Evolutionary conservation across 2,113 vertebrate genomes (phyloP).

Genomic region (Aplodontia rufa): DNA sequence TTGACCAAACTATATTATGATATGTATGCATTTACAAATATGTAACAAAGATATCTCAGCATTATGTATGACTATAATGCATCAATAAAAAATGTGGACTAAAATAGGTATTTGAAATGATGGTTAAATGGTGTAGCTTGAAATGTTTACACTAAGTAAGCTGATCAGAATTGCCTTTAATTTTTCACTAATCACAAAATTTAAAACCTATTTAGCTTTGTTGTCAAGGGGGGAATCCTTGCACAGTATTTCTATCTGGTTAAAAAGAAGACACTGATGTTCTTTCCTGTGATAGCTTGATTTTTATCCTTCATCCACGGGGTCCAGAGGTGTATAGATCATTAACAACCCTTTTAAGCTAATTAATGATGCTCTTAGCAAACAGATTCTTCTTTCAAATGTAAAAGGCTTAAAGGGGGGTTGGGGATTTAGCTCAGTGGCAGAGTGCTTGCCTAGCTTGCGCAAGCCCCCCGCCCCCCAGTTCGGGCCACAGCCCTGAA

Average conservation of each 20-base stretch:
- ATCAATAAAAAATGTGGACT: too few relatives aligned
- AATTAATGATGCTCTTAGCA: neutral
- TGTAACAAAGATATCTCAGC: too few relatives aligned
- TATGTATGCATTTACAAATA: too few relatives aligned
- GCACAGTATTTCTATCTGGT: neutral
- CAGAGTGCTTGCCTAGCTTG: too few relatives aligned
- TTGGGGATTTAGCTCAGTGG: too few relatives aligned
- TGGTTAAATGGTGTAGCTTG: neutral
- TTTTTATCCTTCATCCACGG: neutral
- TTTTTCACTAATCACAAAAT: neutral
- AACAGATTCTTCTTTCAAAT: neutral
- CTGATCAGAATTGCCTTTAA: neutral
- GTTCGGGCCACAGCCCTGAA: too few relatives aligned
- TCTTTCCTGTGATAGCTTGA: neutral
- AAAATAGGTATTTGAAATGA: constrained; percentile 10
- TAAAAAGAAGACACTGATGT: neutral
- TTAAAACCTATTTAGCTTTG: neutral
- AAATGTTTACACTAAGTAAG: neutral
- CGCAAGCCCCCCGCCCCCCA: too few relatives aligned
- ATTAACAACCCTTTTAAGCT: neutral
- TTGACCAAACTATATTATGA: too few relatives aligned
- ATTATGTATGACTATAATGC: too few relatives aligned
- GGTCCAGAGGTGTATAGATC: neutral
- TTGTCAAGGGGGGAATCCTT: neutral
- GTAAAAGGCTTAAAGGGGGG: neutral